Evolutionary conservation across 2,888 invertebrate genomes (phyloP), one percentile per base, ranked within the genome.

Genomic region (Xestia rhomboidea): DNA sequence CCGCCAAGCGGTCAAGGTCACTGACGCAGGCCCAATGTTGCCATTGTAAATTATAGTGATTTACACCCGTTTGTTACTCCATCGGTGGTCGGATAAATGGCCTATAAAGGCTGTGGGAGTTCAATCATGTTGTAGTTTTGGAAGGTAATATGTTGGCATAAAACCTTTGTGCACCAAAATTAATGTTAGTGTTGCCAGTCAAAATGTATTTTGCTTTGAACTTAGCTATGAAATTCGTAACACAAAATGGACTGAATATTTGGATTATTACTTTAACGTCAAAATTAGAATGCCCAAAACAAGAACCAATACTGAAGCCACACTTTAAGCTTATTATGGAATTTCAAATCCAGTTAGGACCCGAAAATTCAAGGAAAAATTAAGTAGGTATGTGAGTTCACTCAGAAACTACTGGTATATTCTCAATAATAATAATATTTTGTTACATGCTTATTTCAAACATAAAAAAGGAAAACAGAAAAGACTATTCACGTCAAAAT

Each of bases 1-100:
- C 60, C 34, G 88, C 88, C 92, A 91, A 85, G 30, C 87, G 88
- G 89, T 91, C 91, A 92, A 92, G 91, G 91, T 85, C 86, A 76
- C 51, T 49, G 71, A 71, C 70, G 60, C 66, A 78, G 76, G 85
- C 79, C 74, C 73, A 68, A 70, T 73, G 79, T 85, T 84, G 71
- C 82, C 72, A 78, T 75, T 69, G 77, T 89, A 88, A 89, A 89
- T 87, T 82, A 81, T 41, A 62, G 70, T 89, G 88, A 87, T 88
- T 88, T 89, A 88, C 81, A 83, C 68, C 57, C 79, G 77, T 79
- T 80, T 77, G 74, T 81, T 74, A 85, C 69, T 75, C 83, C 77
- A 78, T 82, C 73, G 73, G 74, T 82, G 69, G 64, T 70, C 62
- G 44, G 51, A 69, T 76, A 76, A 73, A 77, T 73, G 70, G 72